These are phyloP conservation scores for Neomorphus geoffroyi DNA, from an alignment of 2,797 vertebrate genomes.

Conservation along the genomic window DNA sequence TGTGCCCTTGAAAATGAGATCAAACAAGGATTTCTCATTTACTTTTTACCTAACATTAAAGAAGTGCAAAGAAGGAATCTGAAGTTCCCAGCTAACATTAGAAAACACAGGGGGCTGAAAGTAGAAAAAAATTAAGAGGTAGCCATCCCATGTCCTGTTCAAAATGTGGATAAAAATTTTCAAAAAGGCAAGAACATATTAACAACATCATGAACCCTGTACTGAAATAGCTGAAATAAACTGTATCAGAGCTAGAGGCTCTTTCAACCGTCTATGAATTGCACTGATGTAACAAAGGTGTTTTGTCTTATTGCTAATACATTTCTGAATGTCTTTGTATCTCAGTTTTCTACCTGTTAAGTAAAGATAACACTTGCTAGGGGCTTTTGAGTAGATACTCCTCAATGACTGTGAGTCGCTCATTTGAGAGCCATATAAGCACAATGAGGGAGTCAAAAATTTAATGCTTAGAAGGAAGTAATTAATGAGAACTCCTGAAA, in stretches of 20 bases:
- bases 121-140: not conserved
- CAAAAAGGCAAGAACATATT: not conserved
- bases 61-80: not conserved
- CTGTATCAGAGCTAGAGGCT: not conserved
- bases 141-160: not conserved
- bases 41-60: not conserved
- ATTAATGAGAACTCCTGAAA: not conserved
- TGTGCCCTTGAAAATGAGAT: not conserved
- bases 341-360: not conserved
- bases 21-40: not conserved
- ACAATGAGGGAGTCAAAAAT: not conserved
- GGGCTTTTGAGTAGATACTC: not conserved
- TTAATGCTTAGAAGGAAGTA: not conserved
- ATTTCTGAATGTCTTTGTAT: not conserved
- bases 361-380: not conserved
- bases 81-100: not conserved
- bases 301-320: not conserved
- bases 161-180: not conserved
- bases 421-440: not conserved
- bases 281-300: not conserved
- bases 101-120: not conserved
- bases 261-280: not conserved
- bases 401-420: not conserved
- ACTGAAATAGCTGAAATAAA: not conserved
- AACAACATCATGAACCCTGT: not conserved